Evolutionary conservation across 2,113 vertebrate genomes (phyloP).

Genomic region (Haplotaxodon microlepis): DNA sequence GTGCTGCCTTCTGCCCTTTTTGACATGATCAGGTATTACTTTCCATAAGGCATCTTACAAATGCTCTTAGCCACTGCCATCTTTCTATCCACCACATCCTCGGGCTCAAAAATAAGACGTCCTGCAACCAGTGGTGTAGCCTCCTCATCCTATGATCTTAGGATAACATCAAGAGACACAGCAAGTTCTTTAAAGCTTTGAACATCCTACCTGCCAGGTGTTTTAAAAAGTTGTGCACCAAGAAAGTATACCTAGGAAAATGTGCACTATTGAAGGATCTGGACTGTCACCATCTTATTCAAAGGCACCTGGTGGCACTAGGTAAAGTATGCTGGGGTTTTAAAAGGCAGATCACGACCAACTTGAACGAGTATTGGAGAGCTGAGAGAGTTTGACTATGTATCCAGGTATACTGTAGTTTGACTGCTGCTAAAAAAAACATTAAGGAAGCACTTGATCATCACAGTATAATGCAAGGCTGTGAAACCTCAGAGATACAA

Average conservation of each 20-base stretch:
- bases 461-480: neutral
- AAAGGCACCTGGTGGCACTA: neutral
- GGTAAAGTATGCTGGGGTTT: neutral
- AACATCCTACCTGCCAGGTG: neutral
- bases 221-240: neutral
- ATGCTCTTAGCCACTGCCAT: neutral
- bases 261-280: neutral
- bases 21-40: neutral
- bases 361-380: neutral
- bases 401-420: neutral
- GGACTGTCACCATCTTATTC: neutral
- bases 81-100: neutral
- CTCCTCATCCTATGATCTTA: neutral
- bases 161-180: neutral
- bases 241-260: neutral
- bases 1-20: neutral
- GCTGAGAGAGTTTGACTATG: neutral
- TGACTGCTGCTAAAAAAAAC: neutral
- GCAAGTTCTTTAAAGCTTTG: neutral
- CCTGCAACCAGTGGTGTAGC: neutral
- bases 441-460: no score
- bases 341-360: neutral
- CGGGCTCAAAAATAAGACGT: neutral
- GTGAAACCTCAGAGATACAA: neutral
- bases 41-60: neutral